Evolutionary conservation across 2,797 vertebrate genomes (phyloP).

Genomic region (Alauda arvensis): DNA sequence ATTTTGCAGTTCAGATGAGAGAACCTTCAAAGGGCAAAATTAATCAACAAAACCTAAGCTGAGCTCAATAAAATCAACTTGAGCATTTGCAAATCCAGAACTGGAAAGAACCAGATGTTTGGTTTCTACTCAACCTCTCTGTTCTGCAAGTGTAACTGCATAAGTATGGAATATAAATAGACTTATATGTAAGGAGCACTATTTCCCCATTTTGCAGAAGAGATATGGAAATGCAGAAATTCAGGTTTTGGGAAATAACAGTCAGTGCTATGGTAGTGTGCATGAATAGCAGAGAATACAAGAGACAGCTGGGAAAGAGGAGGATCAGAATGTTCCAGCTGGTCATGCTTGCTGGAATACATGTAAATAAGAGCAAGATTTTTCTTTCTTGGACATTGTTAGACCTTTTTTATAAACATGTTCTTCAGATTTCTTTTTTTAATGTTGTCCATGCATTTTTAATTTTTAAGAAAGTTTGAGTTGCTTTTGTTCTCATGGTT

Average conservation of each 20-base stretch:
- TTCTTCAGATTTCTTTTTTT: neutral
- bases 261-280: neutral
- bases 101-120: neutral
- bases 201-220: neutral
- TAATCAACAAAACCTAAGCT: neutral
- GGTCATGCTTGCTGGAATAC: neutral
- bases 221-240: neutral
- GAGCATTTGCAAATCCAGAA: neutral
- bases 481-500: neutral
- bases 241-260: neutral
- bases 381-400: neutral
- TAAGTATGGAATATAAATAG: neutral
- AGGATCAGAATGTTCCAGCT: neutral
- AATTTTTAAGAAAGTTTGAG: neutral
- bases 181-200: neutral
- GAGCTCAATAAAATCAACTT: neutral
- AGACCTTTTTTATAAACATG: neutral
- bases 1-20: neutral
- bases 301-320: neutral
- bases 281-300: neutral
- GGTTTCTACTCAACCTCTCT: neutral
- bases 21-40: neutral
- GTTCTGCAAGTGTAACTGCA: neutral
- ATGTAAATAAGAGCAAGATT: neutral
- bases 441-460: neutral